phyloP scores from a whole-genome alignment of 2,888 invertebrate species.

The Nemurella pictetii region DNA sequence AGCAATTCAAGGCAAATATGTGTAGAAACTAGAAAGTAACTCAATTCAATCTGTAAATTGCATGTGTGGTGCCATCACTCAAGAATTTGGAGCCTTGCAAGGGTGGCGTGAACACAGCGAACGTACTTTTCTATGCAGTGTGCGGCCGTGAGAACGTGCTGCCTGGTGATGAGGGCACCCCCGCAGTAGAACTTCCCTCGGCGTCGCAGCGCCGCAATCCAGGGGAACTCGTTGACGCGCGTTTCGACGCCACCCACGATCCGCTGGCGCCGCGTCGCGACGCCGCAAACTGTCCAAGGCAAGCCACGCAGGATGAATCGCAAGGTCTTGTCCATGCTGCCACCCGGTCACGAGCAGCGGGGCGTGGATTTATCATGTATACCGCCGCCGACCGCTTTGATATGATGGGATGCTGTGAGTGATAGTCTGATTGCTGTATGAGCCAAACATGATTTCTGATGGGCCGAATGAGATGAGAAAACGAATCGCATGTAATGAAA shows the following conservation, averaged over 20 bases:
- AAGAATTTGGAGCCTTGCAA: too few relatives aligned
- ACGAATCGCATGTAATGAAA: neutral
- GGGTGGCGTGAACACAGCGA: neutral
- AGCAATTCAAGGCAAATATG: too few relatives aligned
- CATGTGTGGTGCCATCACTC: too few relatives aligned
- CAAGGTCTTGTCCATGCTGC: too few relatives aligned
- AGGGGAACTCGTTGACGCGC: conserved; percentile 71
- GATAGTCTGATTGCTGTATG: neutral
- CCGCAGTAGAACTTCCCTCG: conserved; percentile 72
- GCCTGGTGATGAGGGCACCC: conserved; percentile 69
- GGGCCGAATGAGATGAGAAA: neutral
- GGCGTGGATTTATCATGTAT: too few relatives aligned
- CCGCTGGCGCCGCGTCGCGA: conserved; percentile 61
- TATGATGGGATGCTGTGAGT: too few relatives aligned
- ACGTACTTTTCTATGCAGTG: conserved; percentile 74
- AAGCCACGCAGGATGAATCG: too few relatives aligned
- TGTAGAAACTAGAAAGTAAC: too few relatives aligned
- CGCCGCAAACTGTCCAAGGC: conserved; percentile 57
- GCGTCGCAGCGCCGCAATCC: conserved; percentile 70
- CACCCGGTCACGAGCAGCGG: too few relatives aligned
- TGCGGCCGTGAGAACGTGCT: conserved; percentile 74
- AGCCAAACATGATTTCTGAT: neutral
- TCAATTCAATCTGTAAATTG: too few relatives aligned
- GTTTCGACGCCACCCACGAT: conserved; percentile 72
- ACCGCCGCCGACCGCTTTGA: too few relatives aligned